Conservation (phyloP, 2,888 invertebrate species). For the Chelonus formosanus region DNA sequence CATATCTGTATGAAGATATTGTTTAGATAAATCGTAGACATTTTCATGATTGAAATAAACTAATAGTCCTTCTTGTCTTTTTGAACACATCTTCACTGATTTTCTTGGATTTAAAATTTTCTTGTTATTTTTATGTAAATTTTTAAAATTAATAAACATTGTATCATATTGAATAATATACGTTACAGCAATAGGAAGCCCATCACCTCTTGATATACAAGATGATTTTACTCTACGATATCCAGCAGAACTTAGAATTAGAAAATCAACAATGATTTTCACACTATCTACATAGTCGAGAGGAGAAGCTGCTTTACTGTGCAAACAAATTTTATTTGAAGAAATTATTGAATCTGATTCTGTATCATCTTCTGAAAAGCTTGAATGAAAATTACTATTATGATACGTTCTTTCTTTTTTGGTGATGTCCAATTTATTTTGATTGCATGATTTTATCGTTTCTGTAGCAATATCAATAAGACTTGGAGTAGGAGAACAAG, state of each 20-base stretch:
- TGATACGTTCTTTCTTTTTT: not conserved
- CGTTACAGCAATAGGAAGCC: constrained; percentile 51
- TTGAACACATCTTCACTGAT: constrained; percentile 60
- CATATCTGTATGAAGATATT: constrained; percentile 53
- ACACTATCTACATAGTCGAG: constrained; percentile 63
- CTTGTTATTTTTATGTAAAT: constrained; percentile 59
- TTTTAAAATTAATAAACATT: constrained; percentile 56
- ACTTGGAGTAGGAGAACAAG: constrained; percentile 61
- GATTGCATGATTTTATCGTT: constrained; percentile 40
- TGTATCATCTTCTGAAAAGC: not conserved
- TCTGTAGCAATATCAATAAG: constrained; percentile 49
- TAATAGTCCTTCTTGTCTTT: constrained; percentile 61
- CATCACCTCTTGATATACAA: constrained; percentile 50
- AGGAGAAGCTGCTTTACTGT: constrained; percentile 41
- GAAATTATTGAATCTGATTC: constrained; percentile 19
- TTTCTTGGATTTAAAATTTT: constrained; percentile 47
- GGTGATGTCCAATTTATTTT: constrained; percentile 10
- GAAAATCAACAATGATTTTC: constrained; percentile 63
- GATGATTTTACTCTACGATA: constrained; percentile 61
- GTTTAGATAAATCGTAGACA: constrained; percentile 62
- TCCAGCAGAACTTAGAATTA: constrained; percentile 65
- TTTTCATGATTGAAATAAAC: constrained; percentile 66
- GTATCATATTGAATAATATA: constrained; percentile 67
- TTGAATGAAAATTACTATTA: not conserved
- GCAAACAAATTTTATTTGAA: constrained; percentile 1